phyloP scores from a whole-genome alignment of 1,140 invertebrate species.

The Nasonia longicornis region DNA sequence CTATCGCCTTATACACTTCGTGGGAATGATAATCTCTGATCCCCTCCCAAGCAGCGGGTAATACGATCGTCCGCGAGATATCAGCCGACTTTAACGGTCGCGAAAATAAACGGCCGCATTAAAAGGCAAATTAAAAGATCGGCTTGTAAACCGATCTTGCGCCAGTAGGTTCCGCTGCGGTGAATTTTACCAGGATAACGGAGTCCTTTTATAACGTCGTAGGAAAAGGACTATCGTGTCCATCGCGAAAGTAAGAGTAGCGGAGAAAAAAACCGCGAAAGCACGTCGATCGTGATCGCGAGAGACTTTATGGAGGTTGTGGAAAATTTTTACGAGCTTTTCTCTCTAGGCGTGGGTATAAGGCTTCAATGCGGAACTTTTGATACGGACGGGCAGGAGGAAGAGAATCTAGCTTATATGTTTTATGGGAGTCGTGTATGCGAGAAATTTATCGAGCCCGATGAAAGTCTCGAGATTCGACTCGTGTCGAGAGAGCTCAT shows the following conservation, averaged over 20 bases:
- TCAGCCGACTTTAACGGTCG: conserved; percentile 4
- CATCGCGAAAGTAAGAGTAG: no score
- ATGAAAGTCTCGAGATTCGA: not conserved
- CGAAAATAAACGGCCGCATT: conserved; percentile 5
- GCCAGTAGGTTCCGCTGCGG: no score
- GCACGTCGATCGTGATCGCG: no score
- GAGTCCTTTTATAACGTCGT: not conserved
- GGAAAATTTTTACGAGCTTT: no score
- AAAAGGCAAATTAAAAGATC: conserved; percentile 20
- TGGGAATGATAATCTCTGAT: conserved; percentile 21
- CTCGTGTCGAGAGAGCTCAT: not conserved
- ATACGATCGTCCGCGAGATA: conserved; percentile 4
- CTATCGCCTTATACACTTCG: not conserved
- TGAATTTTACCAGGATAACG: not conserved
- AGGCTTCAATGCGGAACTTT: no score
- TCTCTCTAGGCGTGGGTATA: no score
- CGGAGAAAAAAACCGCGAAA: no score
- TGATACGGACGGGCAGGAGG: not conserved
- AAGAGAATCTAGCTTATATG: not conserved
- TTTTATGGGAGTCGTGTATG: not conserved
- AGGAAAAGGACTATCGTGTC: no score
- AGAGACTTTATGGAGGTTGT: no score
- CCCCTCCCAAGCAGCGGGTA: not conserved
- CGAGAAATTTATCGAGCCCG: not conserved
- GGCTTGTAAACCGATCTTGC: not conserved